Base-by-base conservation (phyloP, 1,140 invertebrate species). In the Bombus huntii region DNA sequence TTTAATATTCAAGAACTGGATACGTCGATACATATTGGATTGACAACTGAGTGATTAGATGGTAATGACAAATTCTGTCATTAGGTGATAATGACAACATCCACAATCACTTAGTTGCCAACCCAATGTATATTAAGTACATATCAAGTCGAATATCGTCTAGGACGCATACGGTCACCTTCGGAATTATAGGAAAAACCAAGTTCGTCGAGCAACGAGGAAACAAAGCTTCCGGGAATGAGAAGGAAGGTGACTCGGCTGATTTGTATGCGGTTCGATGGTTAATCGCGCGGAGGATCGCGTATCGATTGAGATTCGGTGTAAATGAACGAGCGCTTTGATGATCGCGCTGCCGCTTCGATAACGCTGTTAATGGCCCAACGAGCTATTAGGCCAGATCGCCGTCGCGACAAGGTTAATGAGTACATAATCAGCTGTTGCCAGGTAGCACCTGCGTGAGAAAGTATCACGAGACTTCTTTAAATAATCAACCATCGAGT, bases 341-440 rank as follows among this genome's bases (percentile, higher is more conserved):
- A 86, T 37, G 80, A 80, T 83, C 68, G 44, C 62, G 73, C 53
- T 66, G 59, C 25, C 28, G 83, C 66, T 79, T 71, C 78, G 59
- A 68, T 80, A 78, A 85, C 78, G 66, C 66, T 70, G 71, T 89
- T 82, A 82, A 89, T 83, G 70, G 79, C 72, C 66, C 37, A 10
- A 68, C 86, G 68, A 81, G 57, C 85, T 75, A 86, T 86, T 86
- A 82, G 65, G 71, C 57, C 47, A 74, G 59, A 39, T 37, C 34
- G 59, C 34, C 59, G n/a, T 18, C 42, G 72, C 59, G 53, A 57
- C 74, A 89, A 89, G 87, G 87, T 79, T 83, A 42, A 75, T 15
- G 62, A 75, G 82, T 57, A 22, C 47, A 53, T 53, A 68, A 76
- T 82, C 87, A 77, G 62, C 72, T 85, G 72, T 70, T 73, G 74